These are phyloP conservation scores for Mycetomoellerius zeteki DNA, from an alignment of 1,140 invertebrate genomes.

Conservation along the genomic window DNA sequence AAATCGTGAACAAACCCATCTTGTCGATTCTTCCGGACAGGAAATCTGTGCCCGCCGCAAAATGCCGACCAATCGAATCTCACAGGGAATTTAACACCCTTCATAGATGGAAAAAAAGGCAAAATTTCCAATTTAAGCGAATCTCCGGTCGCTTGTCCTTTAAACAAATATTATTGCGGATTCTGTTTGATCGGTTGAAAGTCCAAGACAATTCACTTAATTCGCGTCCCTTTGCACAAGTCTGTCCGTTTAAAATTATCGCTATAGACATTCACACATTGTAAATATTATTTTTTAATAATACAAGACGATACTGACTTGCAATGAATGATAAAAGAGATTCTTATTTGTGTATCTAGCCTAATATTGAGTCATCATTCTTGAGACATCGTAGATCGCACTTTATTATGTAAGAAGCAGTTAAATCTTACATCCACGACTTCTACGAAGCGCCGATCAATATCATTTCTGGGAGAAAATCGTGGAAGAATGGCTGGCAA, in stretches of 20 bases:
- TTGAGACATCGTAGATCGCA: not conserved
- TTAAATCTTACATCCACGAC: conserved; percentile 44
- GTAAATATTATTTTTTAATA: not conserved
- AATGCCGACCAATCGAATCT: conserved; percentile 86
- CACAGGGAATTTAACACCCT: conserved; percentile 87
- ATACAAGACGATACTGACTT: not conserved
- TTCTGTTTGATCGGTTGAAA: conserved; percentile 53
- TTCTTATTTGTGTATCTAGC: not conserved
- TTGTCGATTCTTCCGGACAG: conserved; percentile 79
- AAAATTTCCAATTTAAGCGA: conserved; percentile 86
- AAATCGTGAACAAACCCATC: conserved; percentile 77
- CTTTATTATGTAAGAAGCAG: conserved; percentile 34
- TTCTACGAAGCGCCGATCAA: conserved; percentile 31
- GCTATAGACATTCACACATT: not conserved
- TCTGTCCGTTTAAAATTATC: not conserved
- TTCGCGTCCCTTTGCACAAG: not conserved
- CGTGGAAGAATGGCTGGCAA: conserved; percentile 54
- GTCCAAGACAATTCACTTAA: conserved; percentile 25
- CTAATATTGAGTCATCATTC: not conserved
- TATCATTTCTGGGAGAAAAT: conserved; percentile 41
- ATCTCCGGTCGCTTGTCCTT: conserved; percentile 82
- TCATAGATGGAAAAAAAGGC: conserved; percentile 79
- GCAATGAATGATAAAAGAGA: conserved; percentile 31
- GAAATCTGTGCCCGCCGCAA: conserved; percentile 80
- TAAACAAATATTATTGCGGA: conserved; percentile 75